A percentile compares a stretch with the other conserved stretches of the same genome.
Conservation (phyloP, 2,797 vertebrate genomes). For the Buphagus erythrorhynchus region DNA sequence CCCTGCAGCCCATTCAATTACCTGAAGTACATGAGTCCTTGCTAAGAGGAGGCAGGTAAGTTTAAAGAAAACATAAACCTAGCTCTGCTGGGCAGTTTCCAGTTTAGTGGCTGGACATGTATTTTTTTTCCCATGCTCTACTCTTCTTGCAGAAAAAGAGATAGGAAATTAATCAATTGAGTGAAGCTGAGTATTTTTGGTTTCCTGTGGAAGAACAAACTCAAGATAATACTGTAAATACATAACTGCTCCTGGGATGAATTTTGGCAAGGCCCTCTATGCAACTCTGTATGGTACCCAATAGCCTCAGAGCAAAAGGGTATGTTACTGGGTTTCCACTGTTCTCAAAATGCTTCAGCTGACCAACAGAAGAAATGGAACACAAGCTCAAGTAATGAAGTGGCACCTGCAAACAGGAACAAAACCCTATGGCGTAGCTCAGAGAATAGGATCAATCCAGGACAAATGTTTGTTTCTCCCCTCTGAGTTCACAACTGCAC, state of each 20-base stretch:
- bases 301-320: background rate
- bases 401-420: background rate
- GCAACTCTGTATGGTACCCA: background rate
- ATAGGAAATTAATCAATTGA: background rate
- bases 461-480: background rate
- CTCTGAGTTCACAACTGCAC: background rate
- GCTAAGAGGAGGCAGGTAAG: constrained; percentile 15
- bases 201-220: constrained; percentile 8
- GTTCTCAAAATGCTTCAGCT: background rate
- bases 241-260: background rate
- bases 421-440: background rate
- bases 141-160: background rate
- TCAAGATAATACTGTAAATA: background rate
- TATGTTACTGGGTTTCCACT: background rate
- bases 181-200: background rate
- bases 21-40: constrained; percentile 28
- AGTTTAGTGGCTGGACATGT: background rate
- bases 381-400: background rate
- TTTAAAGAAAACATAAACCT: constrained; percentile 59
- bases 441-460: background rate
- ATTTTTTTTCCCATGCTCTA: constrained; percentile 3
- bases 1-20: constrained; percentile 68
- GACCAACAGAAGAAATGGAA: background rate
- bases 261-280: background rate
- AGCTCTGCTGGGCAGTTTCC: background rate